Evolutionary conservation across 30 jellyfish, hydroid and myxozoan genomes (phyloP), one percentile per base, ranked within the genome.

Genomic region (Hydractinia echinata): DNA sequence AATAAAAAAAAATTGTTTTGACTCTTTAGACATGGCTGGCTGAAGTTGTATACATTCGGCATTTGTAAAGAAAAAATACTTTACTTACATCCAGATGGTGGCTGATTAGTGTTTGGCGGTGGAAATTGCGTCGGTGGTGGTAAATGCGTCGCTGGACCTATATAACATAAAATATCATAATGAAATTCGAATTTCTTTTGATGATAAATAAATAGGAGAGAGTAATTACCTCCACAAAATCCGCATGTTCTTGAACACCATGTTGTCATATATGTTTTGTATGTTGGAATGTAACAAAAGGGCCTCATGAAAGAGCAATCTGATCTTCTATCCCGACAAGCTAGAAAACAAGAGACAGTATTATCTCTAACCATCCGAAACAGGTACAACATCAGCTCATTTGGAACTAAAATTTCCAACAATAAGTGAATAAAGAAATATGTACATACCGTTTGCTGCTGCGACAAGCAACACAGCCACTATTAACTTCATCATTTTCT

Each of bases 171-270:
- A 6, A 6, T 7, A 64, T 64, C 39, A n/a, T 6, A 64, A 64
- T 44, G 4, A 0, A 64, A 58, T 58, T 13, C 15, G 3, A 11
- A n/a, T 64, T 51, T n/a, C 0, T 13, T 7, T n/a, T 6, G 19
- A 13, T 64, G 19, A 51, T 6, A 64, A n/a, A 64, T 64, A n/a
- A 9, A 64, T 58, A 0, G 19, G 19, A 11, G 16, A 64, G 19
- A 64, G 19, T 4, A n/a, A 5, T 64, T 64, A 64, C 74, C 54
- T 56, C 83, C 87, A 66, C 92, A 84, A 19, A 61, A 68, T 10
- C 78, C 78, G 50, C 92, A 84, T 64, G 92, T 76, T 19, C 48
- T 53, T 8, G 86, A 51, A 67, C 92, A 84, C 86, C 79, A 39
- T 21, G 19, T 10, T 54, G 53, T 50, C 86, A 84, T 76, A 44